Percentiles rank a stretch among this genome's conserved stretches.
Conservation (phyloP, 2,888 invertebrate species). For the Dilophus febrilis region DNA sequence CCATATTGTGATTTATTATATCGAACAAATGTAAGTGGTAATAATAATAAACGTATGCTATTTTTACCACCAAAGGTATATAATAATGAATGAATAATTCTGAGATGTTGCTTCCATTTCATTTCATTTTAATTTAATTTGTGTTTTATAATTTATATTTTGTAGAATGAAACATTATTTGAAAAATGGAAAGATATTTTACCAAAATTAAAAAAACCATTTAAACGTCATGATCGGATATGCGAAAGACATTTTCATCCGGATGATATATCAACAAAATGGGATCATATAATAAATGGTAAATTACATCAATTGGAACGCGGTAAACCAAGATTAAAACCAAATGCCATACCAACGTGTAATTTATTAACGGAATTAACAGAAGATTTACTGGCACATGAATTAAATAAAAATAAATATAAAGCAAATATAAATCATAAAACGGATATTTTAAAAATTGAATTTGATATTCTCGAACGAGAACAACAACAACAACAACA, state of each 20-base stretch:
- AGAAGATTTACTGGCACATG: too few relatives aligned
- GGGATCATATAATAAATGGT: conserved; percentile 18
- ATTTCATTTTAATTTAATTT: background rate
- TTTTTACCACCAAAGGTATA: conserved; percentile 17
- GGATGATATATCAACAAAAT: conserved; percentile 16
- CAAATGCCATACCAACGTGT: conserved; percentile 15
- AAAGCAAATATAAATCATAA: too few relatives aligned
- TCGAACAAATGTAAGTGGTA: too few relatives aligned
- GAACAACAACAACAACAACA: too few relatives aligned
- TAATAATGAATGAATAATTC: background rate
- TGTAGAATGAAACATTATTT: conserved; percentile 13
- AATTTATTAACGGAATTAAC: conserved; percentile 13
- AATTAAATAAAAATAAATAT: too few relatives aligned
- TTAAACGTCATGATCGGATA: conserved; percentile 16
- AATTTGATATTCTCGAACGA: too few relatives aligned
- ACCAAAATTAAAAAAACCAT: conserved; percentile 14
- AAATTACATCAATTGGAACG: conserved; percentile 17
- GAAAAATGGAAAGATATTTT: conserved; percentile 14
- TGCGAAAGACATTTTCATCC: conserved; percentile 18
- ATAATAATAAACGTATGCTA: conserved; percentile 14
- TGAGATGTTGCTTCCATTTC: too few relatives aligned
- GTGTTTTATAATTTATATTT: background rate
- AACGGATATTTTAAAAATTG: too few relatives aligned
- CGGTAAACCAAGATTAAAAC: conserved; percentile 15
- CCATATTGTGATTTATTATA: conserved; percentile 17